Evolutionary conservation across 2,888 invertebrate genomes (phyloP).

Genomic region (Polymixis lichenea): DNA sequence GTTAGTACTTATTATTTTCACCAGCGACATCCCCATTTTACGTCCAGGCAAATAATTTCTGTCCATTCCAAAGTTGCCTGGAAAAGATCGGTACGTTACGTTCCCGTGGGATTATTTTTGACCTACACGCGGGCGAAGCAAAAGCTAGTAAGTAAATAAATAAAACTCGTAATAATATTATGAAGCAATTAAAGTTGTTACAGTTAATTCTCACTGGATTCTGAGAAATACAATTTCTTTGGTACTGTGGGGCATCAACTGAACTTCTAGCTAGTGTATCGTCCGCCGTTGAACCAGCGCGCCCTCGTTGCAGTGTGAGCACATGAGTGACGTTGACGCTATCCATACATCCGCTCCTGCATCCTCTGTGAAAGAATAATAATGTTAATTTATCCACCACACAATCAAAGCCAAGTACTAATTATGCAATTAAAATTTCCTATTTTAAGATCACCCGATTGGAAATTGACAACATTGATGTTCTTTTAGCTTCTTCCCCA

Average conservation of each 20-base stretch:
- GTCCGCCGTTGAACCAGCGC: not conserved
- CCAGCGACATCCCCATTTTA: too few species aligned
- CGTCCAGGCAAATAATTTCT: too few species aligned
- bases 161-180: too few species aligned
- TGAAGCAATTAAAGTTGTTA: not conserved
- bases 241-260: not conserved
- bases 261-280: not conserved
- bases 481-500: too few species aligned
- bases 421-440: not conserved
- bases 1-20: too few species aligned
- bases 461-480: too few species aligned
- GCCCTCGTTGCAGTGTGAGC: not conserved
- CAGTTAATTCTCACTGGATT: not conserved
- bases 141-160: too few species aligned
- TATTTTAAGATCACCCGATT: too few species aligned
- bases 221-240: not conserved
- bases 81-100: too few species aligned
- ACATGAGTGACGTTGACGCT: not conserved
- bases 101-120: too few species aligned
- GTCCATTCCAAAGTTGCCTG: too few species aligned
- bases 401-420: not conserved
- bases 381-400: not conserved
- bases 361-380: not conserved
- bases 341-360: not conserved
- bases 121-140: too few species aligned